phyloP scores from a whole-genome alignment of 2,113 vertebrate genomes.

The Pao palembangensis region DNA sequence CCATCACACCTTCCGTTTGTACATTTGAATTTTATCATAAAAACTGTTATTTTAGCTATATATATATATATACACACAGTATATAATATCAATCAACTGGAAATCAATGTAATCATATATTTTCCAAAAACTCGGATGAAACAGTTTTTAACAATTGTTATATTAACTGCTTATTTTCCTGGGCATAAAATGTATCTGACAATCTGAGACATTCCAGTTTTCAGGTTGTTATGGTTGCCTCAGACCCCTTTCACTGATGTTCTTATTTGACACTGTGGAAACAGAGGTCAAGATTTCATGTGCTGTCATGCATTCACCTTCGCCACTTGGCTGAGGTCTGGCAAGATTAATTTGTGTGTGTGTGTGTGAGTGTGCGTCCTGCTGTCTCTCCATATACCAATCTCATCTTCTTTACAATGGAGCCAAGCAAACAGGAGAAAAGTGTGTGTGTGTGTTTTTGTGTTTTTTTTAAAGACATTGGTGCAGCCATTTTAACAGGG shows the following conservation, averaged over 20 bases:
- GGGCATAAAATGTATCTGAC: slow-evolving; percentile 1
- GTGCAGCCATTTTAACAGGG: slow-evolving; percentile 73
- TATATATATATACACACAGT: too few species aligned
- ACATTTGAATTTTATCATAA: too few species aligned
- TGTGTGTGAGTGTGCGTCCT: slow-evolving; percentile 52
- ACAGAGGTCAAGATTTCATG: slow-evolving; percentile 66
- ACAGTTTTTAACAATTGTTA: too few species aligned
- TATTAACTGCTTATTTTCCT: too few species aligned
- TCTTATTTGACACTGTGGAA: slow-evolving; percentile 44
- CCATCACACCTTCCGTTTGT: too few species aligned
- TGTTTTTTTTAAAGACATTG: slow-evolving; percentile 65
- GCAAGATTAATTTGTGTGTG: slow-evolving; percentile 66
- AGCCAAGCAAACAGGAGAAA: slow-evolving; percentile 59
- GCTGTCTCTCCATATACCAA: slow-evolving; percentile 51
- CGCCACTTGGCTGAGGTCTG: slow-evolving; percentile 66
- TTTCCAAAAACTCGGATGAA: too few species aligned
- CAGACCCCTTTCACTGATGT: slow-evolving; percentile 40
- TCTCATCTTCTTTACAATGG: slow-evolving; percentile 72
- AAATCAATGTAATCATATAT: too few species aligned
- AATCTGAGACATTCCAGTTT: slow-evolving; percentile 49
- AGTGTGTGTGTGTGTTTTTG: slow-evolving; percentile 39
- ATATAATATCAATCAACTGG: too few species aligned
- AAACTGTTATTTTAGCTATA: too few species aligned
- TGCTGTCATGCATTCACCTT: slow-evolving; percentile 59
- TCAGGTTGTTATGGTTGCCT: slow-evolving; percentile 31